Evolutionary conservation across 2,888 invertebrate species (phyloP), one percentile per base, ranked within the genome.

Genomic region (Andrena marginata): DNA sequence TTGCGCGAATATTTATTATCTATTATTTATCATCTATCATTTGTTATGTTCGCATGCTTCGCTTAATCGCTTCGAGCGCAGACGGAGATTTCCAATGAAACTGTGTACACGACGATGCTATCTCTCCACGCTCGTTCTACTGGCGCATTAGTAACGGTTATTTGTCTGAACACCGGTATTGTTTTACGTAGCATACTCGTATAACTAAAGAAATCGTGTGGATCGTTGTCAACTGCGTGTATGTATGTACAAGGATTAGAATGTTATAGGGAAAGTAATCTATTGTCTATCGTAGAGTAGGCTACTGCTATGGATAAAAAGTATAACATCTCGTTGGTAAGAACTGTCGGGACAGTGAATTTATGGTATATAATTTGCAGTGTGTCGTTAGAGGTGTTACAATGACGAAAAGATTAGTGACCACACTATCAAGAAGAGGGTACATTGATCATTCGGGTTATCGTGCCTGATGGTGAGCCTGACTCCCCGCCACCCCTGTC

Each of bases 381-480:
- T 82, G 84, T 87, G 70, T 81, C 71, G 63, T 89, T 80, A 84
- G 77, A 81, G 79, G 82, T 80, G 56, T 78, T 81, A 85, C 82
- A 84, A 86, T 82, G 81, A 85, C 81, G 84, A 80, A 63, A 80
- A 63, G 82, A 85, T 88, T 80, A 80, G 85, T 88, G 85, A 88
- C 75, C 81, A 88, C 81, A 72, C 85, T 88, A 88, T 88, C 81
- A 74, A 87, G 63, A 77, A 90, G 80, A 91, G 90, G 90, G 89
- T 91, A 93, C 91, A 93, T 90, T 87, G 91, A 92, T 93, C 92
- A 93, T 93, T 93, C 91, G 91, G 92, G 93, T 93, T 91, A 90
- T 91, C 92, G 93, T 93, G 94, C 94, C 94, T 94, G 94, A 94
- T 94, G 94, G 92, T 94, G 94, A 94, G 92, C 94, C 94, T 94